Conservation (phyloP, 2,797 vertebrate genomes). For the Muraenolepis orangiensis region DNA sequence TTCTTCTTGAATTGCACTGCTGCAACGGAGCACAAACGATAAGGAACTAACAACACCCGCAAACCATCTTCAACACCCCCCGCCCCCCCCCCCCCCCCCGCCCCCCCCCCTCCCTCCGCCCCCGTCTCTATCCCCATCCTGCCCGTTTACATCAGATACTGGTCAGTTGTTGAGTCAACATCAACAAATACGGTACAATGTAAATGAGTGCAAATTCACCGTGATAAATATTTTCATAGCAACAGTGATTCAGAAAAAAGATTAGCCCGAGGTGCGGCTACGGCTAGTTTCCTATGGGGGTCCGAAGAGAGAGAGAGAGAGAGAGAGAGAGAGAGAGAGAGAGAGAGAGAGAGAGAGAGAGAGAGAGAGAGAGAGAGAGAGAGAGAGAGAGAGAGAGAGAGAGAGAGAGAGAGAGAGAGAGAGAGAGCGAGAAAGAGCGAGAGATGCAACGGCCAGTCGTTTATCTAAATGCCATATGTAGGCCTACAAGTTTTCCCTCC, state of each 20-base stretch:
- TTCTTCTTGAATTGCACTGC: not conserved
- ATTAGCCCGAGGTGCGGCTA: conserved; percentile 23
- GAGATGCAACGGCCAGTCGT: conserved; percentile 12
- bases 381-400: too few relatives aligned
- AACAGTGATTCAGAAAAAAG: conserved; percentile 60
- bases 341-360: too few relatives aligned
- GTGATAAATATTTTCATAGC: conserved; percentile 77
- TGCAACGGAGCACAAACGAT: not conserved
- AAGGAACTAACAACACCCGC: not conserved
- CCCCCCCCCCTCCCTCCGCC: too few relatives aligned
- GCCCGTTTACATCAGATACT: not conserved
- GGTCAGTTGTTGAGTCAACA: conserved; percentile 6
- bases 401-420: too few relatives aligned
- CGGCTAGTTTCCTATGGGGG: not conserved
- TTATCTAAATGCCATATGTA: conserved; percentile 72
- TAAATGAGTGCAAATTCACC: conserved; percentile 64
- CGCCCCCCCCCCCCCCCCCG: too few relatives aligned
- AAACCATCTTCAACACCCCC: not conserved
- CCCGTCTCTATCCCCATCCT: too few relatives aligned
- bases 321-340: too few relatives aligned
- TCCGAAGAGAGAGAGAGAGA: not conserved
- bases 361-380: too few relatives aligned
- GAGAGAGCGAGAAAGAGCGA: not conserved
- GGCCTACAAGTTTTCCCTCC: not conserved
- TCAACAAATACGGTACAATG: conserved; percentile 40